These are phyloP conservation scores for Caenorhabditis panamensis DNA, from an alignment of 2,888 invertebrate genomes.

Conservation along the genomic window DNA sequence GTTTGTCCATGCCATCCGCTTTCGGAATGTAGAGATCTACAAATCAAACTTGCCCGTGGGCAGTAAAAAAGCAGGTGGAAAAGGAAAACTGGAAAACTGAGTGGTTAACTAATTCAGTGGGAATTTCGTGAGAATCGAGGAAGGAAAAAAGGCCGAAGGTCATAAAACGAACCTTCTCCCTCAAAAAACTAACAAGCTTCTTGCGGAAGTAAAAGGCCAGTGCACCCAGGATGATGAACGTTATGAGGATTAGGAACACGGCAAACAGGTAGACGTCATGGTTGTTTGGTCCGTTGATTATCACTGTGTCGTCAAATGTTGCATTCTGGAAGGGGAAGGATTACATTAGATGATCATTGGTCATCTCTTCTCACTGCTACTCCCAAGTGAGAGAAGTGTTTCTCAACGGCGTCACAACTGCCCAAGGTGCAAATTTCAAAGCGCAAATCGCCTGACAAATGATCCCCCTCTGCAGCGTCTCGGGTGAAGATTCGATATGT, in stretches of 20 bases:
- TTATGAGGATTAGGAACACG: not conserved
- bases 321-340: slow-evolving; percentile 18
- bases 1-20: slow-evolving; percentile 26
- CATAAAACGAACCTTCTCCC: slow-evolving; percentile 23
- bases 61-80: slow-evolving; percentile 6
- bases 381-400: slow-evolving; percentile 52
- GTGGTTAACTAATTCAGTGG: not conserved
- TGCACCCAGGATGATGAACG: not conserved
- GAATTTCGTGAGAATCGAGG: not conserved
- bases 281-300: not conserved
- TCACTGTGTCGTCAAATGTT: slow-evolving; percentile 18
- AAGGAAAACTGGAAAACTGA: not conserved
- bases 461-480: slow-evolving; percentile 46
- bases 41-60: not conserved
- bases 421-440: slow-evolving; percentile 47
- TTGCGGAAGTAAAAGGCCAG: not conserved
- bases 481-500: slow-evolving; percentile 50
- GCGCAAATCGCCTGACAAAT: slow-evolving; percentile 43
- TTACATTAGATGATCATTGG: not conserved
- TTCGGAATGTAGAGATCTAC: slow-evolving; percentile 32
- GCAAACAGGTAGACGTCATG: slow-evolving; percentile 4
- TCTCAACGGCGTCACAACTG: slow-evolving; percentile 39
- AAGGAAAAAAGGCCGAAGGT: not conserved
- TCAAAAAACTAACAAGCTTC: not conserved
- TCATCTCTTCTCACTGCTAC: slow-evolving; percentile 8